Conservation (phyloP, 2,113 vertebrate species). For the Chionodraco myersi region DNA sequence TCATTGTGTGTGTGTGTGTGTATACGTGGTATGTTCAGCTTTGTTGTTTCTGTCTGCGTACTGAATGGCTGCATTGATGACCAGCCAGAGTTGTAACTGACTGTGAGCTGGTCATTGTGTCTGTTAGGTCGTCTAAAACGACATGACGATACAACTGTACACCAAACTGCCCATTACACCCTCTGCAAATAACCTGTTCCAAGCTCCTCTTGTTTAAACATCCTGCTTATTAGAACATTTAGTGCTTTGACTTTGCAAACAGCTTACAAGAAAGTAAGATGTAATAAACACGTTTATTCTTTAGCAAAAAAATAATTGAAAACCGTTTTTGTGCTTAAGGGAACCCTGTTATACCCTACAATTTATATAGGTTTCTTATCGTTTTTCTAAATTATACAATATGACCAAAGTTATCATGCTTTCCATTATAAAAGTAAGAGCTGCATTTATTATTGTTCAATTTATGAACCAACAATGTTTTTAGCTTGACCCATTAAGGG, state of each 20-base stretch:
- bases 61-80: slow-evolving; percentile 16
- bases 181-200: background rate
- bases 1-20: slow-evolving; percentile 7
- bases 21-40: background rate
- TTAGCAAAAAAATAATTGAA: too few species aligned
- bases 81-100: background rate
- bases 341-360: background rate
- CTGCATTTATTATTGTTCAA: background rate
- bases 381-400: background rate
- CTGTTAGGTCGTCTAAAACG: background rate
- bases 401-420: background rate
- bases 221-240: background rate
- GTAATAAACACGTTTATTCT: too few species aligned
- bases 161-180: background rate
- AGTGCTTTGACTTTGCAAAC: too few species aligned
- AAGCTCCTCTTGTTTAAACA: background rate
- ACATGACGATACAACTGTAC: background rate
- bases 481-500: too few species aligned
- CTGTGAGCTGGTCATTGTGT: slow-evolving; percentile 8
- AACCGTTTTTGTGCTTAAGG: background rate
- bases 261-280: too few species aligned
- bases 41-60: slow-evolving; percentile 8
- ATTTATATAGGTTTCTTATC: background rate
- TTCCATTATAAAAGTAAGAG: background rate
- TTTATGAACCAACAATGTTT: background rate